phyloP scores from a whole-genome alignment of 1,140 invertebrate species.

The Bombyx mori region DNA sequence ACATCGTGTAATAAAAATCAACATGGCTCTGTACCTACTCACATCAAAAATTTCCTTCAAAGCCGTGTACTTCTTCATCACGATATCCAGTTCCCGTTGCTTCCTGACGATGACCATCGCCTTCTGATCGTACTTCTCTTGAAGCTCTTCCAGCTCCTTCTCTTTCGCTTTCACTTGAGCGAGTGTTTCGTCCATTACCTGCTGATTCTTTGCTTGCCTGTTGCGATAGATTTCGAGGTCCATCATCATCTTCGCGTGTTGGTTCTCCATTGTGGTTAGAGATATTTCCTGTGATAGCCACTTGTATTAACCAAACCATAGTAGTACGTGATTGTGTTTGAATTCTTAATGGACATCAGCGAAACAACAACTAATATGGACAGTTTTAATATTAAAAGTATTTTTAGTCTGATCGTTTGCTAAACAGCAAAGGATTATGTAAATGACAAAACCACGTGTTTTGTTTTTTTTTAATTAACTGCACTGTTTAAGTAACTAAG shows the following conservation, averaged over 20 bases:
- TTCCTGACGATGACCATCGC: conserved; percentile 62
- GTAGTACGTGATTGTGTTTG: neutral
- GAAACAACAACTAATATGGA: too few species aligned
- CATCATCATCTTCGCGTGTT: conserved; percentile 73
- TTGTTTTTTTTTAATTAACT: too few species aligned
- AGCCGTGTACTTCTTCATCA: conserved; percentile 73
- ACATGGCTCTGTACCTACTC: conserved; percentile 14
- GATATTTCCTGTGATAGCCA: conserved; percentile 66
- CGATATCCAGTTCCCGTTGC: conserved; percentile 67
- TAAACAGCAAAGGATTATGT: too few species aligned
- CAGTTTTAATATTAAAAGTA: too few species aligned
- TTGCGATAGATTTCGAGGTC: conserved; percentile 74
- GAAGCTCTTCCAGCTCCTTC: conserved; percentile 62
- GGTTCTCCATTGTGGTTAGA: conserved; percentile 75
- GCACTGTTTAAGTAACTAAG: too few species aligned
- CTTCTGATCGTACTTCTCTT: conserved; percentile 70
- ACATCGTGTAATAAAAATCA: too few species aligned
- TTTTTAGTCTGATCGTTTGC: too few species aligned
- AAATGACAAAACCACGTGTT: too few species aligned
- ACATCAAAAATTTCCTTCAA: conserved; percentile 66
- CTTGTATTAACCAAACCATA: neutral
- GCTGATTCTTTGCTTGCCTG: conserved; percentile 54
- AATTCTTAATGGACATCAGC: too few species aligned
- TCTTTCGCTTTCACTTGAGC: conserved; percentile 49
- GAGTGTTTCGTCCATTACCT: conserved; percentile 39